A percentile compares a stretch with the other conserved stretches of the same genome.
Evolutionary conservation across 2,888 invertebrate genomes (phyloP).

Genomic region (Quadroppia sp.): DNA sequence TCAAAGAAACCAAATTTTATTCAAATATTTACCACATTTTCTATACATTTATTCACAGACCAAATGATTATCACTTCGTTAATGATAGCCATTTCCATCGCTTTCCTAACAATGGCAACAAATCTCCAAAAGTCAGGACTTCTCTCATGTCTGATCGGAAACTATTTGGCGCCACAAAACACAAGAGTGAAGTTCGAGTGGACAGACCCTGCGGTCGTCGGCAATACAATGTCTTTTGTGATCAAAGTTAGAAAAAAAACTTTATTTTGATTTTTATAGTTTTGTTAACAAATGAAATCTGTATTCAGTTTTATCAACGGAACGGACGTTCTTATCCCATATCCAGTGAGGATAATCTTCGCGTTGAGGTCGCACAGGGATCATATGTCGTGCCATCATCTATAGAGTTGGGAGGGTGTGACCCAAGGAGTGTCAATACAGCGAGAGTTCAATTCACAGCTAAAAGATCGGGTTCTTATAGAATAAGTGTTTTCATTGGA

Average conservation of each 20-base stretch:
- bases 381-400: conserved; percentile 75
- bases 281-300: conserved; percentile 33
- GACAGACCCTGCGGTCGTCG: conserved; percentile 82
- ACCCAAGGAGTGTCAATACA: conserved; percentile 73
- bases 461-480: conserved; percentile 81
- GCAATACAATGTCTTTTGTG: conserved; percentile 84
- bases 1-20: too few species aligned
- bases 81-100: conserved; percentile 80
- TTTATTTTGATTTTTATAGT: not conserved
- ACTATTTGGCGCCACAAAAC: conserved; percentile 80
- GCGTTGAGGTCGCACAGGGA: conserved; percentile 80
- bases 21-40: not conserved
- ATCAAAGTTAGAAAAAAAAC: conserved; percentile 59
- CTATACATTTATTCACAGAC: not conserved
- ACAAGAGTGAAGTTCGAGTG: conserved; percentile 84
- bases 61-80: conserved; percentile 58
- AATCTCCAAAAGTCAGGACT: conserved; percentile 79
- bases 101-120: conserved; percentile 77
- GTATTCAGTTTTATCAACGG: conserved; percentile 70
- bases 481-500: conserved; percentile 76
- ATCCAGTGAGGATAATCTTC: conserved; percentile 84
- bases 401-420: conserved; percentile 77
- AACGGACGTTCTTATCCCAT: conserved; percentile 92
- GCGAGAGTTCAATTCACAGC: conserved; percentile 88
- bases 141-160: conserved; percentile 84